A percentile compares a stretch with the other conserved stretches of the same genome.
These are phyloP conservation scores for Caenorhabditis drosophilae DNA, from an alignment of 2,888 invertebrate species.

Conservation along the genomic window DNA sequence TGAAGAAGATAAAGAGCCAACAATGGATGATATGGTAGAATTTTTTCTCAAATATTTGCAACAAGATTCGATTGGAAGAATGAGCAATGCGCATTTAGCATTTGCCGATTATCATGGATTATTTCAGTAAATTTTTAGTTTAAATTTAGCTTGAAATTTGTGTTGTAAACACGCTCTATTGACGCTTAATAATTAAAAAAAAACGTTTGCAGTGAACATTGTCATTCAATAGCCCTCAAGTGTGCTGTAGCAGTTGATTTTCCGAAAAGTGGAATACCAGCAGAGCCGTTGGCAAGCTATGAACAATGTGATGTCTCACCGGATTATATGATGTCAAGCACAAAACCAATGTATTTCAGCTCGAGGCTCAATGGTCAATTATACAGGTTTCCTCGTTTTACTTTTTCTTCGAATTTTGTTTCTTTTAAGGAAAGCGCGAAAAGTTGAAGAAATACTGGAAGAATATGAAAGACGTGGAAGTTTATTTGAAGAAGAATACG, in stretches of 20 bases:
- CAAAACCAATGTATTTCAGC: slow-evolving; percentile 62
- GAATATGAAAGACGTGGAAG: slow-evolving; percentile 33
- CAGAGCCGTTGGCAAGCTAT: slow-evolving; percentile 40
- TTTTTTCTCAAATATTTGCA: slow-evolving; percentile 69
- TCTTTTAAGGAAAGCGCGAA: slow-evolving; percentile 39
- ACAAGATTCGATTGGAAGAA: slow-evolving; percentile 67
- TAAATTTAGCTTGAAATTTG: slow-evolving; percentile 4
- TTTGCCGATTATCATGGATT: slow-evolving; percentile 66
- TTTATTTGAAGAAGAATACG: slow-evolving; percentile 39
- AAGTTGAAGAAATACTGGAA: slow-evolving; percentile 53
- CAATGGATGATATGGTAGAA: slow-evolving; percentile 65
- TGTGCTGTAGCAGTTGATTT: slow-evolving; percentile 68
- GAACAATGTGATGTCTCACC: slow-evolving; percentile 48
- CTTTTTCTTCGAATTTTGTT: not conserved
- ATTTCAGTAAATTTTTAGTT: slow-evolving; percentile 47
- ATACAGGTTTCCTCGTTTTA: slow-evolving; percentile 45
- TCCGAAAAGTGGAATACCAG: slow-evolving; percentile 69
- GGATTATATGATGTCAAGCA: slow-evolving; percentile 52
- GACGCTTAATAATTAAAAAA: not conserved
- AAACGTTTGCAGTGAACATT: slow-evolving; percentile 32
- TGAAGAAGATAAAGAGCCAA: slow-evolving; percentile 43
- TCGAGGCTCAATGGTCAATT: slow-evolving; percentile 64
- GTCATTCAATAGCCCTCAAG: slow-evolving; percentile 55
- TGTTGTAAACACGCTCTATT: too few species aligned
- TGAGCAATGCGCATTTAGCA: slow-evolving; percentile 67